Evolutionary conservation across 2,888 invertebrate genomes (phyloP), one percentile per base, ranked within the genome.

Genomic region (Standfussiana lucernea): DNA sequence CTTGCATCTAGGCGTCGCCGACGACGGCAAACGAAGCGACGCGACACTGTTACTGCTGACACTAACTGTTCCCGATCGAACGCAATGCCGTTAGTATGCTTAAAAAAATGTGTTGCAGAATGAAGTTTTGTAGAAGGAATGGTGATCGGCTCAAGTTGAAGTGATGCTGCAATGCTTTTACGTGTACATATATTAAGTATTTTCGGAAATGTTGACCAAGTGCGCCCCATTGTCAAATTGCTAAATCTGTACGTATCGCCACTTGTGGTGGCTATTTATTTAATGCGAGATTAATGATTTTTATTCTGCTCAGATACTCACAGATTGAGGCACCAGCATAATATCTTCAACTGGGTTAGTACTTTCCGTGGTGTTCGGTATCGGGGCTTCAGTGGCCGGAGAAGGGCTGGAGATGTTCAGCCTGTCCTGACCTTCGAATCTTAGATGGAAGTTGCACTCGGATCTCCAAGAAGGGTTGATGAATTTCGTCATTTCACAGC

Each of bases 401-500:
- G 84, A 59, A n/a, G 83, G 40, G 45, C 90, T 84, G 40, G 87
- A 76, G 0, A 95, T 88, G 0, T 85, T 87, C 71, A 96, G 87
- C 40, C 96, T 88, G 5, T 86, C 86, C 8, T 87, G 82, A 1
- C 77, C 86, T 24, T 90, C 85, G 94, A 96, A 96, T 0, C 77
- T 88, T 3, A 95, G 42, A 2, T 92, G 78, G 81, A 96, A 96
- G 45, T 87, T 91, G 59, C 96, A 96, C 24, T 95, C 93, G 0
- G 89, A 79, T 1, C 94, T 88, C 95, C 93, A 94, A 0, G 90
- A 75, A 0, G 93, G 91, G 5, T 90, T 72, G 8, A 96, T 93
- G 68, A 96, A 95, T 8, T 89, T 91, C 0, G 90, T 86, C 77
- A 96, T 86, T 42, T 96, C 94, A 73, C 96, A 96, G 79, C 96